These are phyloP conservation scores for Eublepharis macularius DNA, from an alignment of 2,113 vertebrate genomes.

Conservation along the genomic window DNA sequence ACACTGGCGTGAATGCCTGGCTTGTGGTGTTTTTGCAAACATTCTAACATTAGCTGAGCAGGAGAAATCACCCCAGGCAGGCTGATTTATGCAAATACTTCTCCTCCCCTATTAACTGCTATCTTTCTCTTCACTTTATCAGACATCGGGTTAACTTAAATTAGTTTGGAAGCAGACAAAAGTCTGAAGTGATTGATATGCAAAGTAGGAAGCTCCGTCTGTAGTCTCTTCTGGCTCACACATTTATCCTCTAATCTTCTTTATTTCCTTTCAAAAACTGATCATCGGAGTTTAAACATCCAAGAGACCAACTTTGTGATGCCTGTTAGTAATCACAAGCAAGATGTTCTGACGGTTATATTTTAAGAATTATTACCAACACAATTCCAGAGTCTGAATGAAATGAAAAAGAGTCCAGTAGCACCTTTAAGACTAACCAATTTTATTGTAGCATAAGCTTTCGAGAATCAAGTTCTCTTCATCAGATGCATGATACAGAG, in stretches of 20 bases:
- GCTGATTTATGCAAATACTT: neutral
- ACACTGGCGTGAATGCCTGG: neutral
- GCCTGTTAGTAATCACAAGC: neutral
- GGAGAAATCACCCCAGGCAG: neutral
- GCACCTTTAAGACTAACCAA: no score
- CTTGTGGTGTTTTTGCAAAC: neutral
- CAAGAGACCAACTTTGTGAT: neutral
- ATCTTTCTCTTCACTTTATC: constrained; percentile 38
- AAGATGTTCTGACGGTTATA: neutral
- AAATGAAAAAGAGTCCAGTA: no score
- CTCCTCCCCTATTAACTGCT: neutral
- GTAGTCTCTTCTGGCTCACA: fast-evolving
- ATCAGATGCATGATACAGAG: no score
- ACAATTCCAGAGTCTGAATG: neutral
- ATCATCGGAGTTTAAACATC: neutral
- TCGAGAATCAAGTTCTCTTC: no score
- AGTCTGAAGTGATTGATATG: neutral
- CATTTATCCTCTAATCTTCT: neutral
- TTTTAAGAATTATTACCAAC: neutral
- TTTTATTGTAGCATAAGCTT: no score
- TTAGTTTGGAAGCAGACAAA: neutral
- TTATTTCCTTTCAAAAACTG: neutral
- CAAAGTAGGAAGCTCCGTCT: neutral
- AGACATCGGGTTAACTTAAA: constrained; percentile 67
- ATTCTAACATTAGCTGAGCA: neutral